These are phyloP conservation scores for Lasioglossum baleicum DNA, from an alignment of 1,140 invertebrate species.

Conservation along the genomic window DNA sequence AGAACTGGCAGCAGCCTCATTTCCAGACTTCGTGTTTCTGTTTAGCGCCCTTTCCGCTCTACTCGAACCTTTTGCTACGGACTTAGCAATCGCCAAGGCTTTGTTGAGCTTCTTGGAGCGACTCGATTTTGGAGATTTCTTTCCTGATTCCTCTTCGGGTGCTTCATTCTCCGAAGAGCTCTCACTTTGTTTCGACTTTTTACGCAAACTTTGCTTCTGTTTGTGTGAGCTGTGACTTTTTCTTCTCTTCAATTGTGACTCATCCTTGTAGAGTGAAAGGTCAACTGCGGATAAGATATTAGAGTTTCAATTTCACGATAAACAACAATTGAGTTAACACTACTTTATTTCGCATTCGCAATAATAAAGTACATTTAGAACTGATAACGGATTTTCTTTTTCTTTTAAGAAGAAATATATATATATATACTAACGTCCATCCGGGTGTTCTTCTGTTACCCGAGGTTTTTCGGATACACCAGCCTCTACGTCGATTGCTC, in stretches of 20 bases:
- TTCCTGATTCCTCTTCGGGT: constrained; percentile 53
- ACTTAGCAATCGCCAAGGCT: constrained; percentile 71
- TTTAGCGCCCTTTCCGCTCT: constrained; percentile 75
- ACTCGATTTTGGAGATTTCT: constrained; percentile 65
- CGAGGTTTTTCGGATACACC: constrained; percentile 83
- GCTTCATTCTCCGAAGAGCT: constrained; percentile 58
- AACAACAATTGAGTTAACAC: constrained; percentile 13
- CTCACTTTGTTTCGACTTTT: constrained; percentile 59
- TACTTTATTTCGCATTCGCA: not conserved
- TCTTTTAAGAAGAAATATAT: not conserved
- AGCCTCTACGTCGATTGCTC: constrained; percentile 90
- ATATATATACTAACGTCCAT: constrained; percentile 84
- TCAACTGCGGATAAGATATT: constrained; percentile 83
- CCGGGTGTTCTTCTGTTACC: constrained; percentile 91
- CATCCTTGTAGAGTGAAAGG: constrained; percentile 88
- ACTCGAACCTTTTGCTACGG: constrained; percentile 72
- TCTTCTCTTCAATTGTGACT: constrained; percentile 88
- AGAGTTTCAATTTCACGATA: constrained; percentile 18
- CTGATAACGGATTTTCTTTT: not conserved
- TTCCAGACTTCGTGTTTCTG: constrained; percentile 63
- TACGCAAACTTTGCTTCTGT: constrained; percentile 70
- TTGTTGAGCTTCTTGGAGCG: constrained; percentile 73
- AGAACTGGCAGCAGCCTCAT: constrained; percentile 43
- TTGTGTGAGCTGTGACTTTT: constrained; percentile 70
- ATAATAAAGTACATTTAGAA: constrained; percentile 6